These are phyloP conservation scores for Pelecanus crispus DNA, from an alignment of 2,113 vertebrate species.

Conservation along the genomic window DNA sequence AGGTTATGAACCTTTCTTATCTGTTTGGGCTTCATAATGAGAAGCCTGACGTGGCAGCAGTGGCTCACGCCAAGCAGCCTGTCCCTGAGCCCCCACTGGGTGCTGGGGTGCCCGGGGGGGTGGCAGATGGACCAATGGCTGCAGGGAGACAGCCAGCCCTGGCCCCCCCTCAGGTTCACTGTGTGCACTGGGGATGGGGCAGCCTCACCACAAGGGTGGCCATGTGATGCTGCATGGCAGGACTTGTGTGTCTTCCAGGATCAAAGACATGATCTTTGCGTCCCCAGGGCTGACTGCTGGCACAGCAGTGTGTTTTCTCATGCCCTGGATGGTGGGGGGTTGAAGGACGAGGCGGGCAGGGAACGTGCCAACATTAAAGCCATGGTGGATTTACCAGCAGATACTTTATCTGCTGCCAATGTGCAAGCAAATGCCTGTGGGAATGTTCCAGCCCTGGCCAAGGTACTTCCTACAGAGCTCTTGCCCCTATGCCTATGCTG, in stretches of 20 bases:
- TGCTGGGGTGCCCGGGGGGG: neutral
- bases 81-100: accelerated
- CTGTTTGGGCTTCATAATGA: neutral
- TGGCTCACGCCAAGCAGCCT: accelerated
- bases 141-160: neutral
- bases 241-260: neutral
- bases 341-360: neutral
- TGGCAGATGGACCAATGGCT: accelerated
- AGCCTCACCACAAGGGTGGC: neutral
- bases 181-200: neutral
- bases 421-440: neutral
- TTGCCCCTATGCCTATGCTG: accelerated
- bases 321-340: too few species aligned
- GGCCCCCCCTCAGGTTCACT: accelerated
- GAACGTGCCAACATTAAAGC: neutral
- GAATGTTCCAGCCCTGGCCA: neutral
- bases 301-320: neutral
- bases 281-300: neutral
- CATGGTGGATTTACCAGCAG: neutral
- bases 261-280: accelerated
- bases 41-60: neutral
- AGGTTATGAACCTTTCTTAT: neutral
- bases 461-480: neutral
- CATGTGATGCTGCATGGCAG: accelerated
- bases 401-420: neutral